phyloP scores from a whole-genome alignment of 2,888 invertebrate genomes.

The Chrysolina oricalcia region DNA sequence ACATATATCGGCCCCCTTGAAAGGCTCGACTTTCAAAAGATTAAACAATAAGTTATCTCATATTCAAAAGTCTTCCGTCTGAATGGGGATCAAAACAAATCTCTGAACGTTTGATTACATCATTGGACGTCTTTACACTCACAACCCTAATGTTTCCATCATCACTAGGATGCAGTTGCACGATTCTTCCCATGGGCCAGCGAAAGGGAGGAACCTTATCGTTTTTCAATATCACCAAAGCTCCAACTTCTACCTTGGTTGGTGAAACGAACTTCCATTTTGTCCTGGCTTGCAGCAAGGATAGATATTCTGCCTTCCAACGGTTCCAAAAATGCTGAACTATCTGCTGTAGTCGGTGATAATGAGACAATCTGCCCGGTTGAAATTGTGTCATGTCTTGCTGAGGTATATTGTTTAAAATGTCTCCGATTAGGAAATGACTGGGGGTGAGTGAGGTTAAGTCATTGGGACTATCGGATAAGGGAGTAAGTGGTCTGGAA shows the following conservation, averaged over 20 bases:
- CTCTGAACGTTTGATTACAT: constrained; percentile 26
- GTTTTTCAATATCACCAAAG: neutral
- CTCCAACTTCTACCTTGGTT: neutral
- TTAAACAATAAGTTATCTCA: no score
- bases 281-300: no score
- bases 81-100: constrained; percentile 19
- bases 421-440: constrained; percentile 36
- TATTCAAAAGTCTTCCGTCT: neutral
- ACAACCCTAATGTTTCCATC: constrained; percentile 32
- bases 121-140: constrained; percentile 25
- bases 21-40: no score
- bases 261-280: no score
- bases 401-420: constrained; percentile 27
- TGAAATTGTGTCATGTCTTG: neutral
- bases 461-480: constrained; percentile 16
- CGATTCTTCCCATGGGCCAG: constrained; percentile 28
- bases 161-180: constrained; percentile 11
- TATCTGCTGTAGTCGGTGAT: constrained; percentile 27
- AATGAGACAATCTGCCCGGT: constrained; percentile 29
- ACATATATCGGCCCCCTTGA: no score
- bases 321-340: constrained; percentile 34
- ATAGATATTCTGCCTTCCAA: constrained; percentile 4
- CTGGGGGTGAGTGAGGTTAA: constrained; percentile 26
- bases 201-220: constrained; percentile 10
- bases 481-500: constrained; percentile 34